A percentile compares a stretch with the other conserved stretches of the same genome.
Evolutionary conservation across 2,888 invertebrate species (phyloP).

Genomic region (Odontothrips loti): DNA sequence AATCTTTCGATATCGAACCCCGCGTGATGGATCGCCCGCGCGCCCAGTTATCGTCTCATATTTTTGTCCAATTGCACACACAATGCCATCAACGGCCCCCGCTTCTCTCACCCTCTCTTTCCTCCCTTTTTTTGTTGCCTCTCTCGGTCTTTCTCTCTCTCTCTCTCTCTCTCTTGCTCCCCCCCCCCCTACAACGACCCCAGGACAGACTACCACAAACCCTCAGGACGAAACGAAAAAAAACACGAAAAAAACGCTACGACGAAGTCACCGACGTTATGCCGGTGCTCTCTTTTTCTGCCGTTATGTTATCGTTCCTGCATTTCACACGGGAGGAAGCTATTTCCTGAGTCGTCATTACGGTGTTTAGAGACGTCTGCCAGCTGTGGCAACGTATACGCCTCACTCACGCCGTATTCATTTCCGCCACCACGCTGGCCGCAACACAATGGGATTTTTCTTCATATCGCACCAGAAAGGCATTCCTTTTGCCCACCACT

Average conservation of each 20-base stretch:
- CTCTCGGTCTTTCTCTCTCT: not conserved
- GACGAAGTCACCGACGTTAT: not conserved
- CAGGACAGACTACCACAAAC: not conserved
- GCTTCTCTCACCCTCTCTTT: not conserved
- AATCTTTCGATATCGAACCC: slow-evolving; percentile 5
- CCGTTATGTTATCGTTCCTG: too few relatives aligned
- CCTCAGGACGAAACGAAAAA: too few relatives aligned
- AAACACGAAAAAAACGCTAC: not conserved
- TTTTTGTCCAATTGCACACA: slow-evolving; percentile 23
- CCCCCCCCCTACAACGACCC: not conserved
- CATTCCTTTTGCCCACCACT: too few relatives aligned
- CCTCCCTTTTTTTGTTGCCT: not conserved
- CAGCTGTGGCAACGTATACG: too few relatives aligned
- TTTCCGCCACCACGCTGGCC: too few relatives aligned
- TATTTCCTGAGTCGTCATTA: too few relatives aligned
- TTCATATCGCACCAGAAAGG: too few relatives aligned
- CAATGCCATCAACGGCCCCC: slow-evolving; percentile 6
- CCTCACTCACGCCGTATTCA: too few relatives aligned
- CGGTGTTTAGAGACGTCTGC: too few relatives aligned
- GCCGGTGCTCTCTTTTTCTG: not conserved
- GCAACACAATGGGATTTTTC: too few relatives aligned
- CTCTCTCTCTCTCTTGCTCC: not conserved
- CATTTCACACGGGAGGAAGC: too few relatives aligned
- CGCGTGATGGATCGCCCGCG: not conserved
- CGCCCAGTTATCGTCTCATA: slow-evolving; percentile 23